Conservation (phyloP, 1,140 invertebrate species). For the Megathymus violae region DNA sequence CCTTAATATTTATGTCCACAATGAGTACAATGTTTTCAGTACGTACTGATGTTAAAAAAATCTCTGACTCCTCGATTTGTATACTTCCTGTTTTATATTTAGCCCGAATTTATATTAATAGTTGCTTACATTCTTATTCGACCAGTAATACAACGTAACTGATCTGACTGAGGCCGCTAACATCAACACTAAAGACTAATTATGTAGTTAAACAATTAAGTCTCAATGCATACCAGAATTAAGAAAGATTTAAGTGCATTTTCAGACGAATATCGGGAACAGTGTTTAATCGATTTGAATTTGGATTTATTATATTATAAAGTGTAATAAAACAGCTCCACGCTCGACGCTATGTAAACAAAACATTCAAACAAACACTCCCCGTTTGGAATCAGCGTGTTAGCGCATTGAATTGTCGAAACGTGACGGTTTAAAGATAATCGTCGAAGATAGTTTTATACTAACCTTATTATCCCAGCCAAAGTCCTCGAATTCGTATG, state of each 20-base stretch:
- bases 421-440: constrained; percentile 63
- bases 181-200: constrained; percentile 1
- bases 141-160: neutral
- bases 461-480: constrained; percentile 33
- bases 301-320: constrained; percentile 46
- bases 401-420: constrained; percentile 61
- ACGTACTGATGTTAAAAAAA: neutral
- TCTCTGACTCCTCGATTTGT: neutral
- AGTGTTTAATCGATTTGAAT: constrained; percentile 9
- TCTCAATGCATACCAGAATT: no score
- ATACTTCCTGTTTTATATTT: constrained; percentile 8
- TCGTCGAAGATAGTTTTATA: no score
- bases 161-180: neutral
- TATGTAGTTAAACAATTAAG: no score
- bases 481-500: constrained; percentile 20
- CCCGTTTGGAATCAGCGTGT: constrained; percentile 59
- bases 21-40: neutral
- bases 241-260: neutral
- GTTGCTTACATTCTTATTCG: constrained; percentile 3
- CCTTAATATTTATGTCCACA: no score
- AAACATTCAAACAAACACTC: constrained; percentile 60
- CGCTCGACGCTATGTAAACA: constrained; percentile 44
- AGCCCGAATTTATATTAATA: constrained; percentile 22
- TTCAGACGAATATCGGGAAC: neutral
- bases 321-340: constrained; percentile 54